phyloP scores from a whole-genome alignment of 1,140 invertebrate species.

The Odontomachus brunneus region DNA sequence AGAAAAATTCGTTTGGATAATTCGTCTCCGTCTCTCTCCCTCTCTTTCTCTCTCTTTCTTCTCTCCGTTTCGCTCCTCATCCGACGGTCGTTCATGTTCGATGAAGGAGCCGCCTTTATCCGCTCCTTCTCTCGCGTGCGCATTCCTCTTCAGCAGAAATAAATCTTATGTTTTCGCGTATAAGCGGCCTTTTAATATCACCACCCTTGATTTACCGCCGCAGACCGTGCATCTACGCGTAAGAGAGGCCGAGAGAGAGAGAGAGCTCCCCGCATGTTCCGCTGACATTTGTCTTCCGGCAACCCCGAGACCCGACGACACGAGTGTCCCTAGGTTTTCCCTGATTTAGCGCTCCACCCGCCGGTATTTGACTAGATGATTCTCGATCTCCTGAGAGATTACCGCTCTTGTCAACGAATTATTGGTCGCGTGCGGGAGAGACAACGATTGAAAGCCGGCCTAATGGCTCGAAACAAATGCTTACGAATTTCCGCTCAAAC shows the following conservation, averaged over 20 bases:
- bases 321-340: slow-evolving; percentile 73
- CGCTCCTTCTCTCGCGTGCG: slow-evolving; percentile 37
- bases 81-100: slow-evolving; percentile 1
- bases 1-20: slow-evolving; percentile 52
- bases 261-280: slow-evolving; percentile 44
- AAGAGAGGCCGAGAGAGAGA: slow-evolving; percentile 69
- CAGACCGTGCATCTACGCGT: slow-evolving; percentile 75
- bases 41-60: not conserved
- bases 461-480: slow-evolving; percentile 24
- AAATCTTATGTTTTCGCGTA: slow-evolving; percentile 84
- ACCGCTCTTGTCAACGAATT: slow-evolving; percentile 50
- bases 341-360: slow-evolving; percentile 80
- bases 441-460: not conserved
- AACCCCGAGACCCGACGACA: slow-evolving; percentile 72
- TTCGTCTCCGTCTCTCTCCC: slow-evolving; percentile 7
- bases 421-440: slow-evolving; percentile 22
- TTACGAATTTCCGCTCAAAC: slow-evolving; percentile 11
- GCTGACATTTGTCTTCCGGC: slow-evolving; percentile 82
- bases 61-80: not conserved
- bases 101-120: slow-evolving; percentile 37
- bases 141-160: slow-evolving; percentile 73
- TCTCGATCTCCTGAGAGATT: slow-evolving; percentile 67
- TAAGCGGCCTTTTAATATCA: slow-evolving; percentile 85
- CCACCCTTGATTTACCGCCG: slow-evolving; percentile 82
- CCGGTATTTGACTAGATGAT: slow-evolving; percentile 82